Evolutionary conservation across 2,113 vertebrate genomes (phyloP).

Genomic region (Marmota flaviventris): DNA sequence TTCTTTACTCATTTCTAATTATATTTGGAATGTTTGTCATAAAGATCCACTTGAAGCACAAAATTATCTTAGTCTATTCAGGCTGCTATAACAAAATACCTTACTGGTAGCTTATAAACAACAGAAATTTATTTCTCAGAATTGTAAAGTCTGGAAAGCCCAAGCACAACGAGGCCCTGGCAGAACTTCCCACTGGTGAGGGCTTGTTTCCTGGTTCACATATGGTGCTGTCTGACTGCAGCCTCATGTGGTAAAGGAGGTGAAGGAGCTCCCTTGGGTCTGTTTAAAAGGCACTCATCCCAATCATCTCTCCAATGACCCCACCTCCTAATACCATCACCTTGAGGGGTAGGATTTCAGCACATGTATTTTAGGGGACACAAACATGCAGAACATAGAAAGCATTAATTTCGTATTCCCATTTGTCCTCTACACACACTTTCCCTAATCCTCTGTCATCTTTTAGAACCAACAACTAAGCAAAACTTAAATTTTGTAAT

Average conservation of each 20-base stretch:
- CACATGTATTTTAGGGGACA: not conserved
- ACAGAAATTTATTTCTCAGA: not conserved
- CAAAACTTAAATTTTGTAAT: slow-evolving; percentile 72
- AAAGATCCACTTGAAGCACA: not conserved
- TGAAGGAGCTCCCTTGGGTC: not conserved
- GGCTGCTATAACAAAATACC: not conserved
- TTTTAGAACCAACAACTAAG: slow-evolving; percentile 47
- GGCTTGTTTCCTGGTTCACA: not conserved
- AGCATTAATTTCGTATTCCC: not conserved
- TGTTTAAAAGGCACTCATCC: not conserved
- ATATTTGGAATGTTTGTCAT: not conserved
- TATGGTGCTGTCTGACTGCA: not conserved
- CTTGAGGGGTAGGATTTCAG: not conserved
- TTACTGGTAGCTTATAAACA: not conserved
- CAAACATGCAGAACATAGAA: not conserved
- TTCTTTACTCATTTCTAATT: slow-evolving; percentile 55
- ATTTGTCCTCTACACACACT: not conserved
- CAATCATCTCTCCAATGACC: not conserved
- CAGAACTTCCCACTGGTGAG: not conserved
- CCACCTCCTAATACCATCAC: not conserved
- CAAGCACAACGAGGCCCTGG: not conserved
- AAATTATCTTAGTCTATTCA: not conserved
- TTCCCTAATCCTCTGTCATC: not conserved
- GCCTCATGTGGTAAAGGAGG: not conserved
- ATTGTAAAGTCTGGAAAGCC: not conserved